Evolutionary conservation across 2,888 invertebrate genomes (phyloP), one percentile per base, ranked within the genome.

Genomic region (Parasteatoda lunata): DNA sequence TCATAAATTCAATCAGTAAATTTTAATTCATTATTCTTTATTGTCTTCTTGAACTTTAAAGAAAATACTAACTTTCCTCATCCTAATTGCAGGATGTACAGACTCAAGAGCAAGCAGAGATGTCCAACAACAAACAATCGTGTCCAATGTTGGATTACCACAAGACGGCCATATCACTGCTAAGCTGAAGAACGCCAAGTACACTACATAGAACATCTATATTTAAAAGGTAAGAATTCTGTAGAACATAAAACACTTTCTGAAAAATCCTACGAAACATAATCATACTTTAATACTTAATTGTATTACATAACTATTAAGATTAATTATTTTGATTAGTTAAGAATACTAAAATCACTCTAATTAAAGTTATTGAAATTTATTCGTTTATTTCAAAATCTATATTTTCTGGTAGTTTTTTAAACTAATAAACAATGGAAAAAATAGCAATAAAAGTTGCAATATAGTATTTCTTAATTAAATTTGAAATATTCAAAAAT

Each of bases 101-200:
- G 87, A 88, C 68, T 90, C 90, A 6, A 89, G 66, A 4, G 89
- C 84, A 30, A 89, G 84, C 8, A 89, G 64, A 45, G 80, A 83
- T 7, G 90, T 91, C 91, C 91, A 91, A 49, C 82, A 47, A 72
- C 90, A 91, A n/a, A 92, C 90, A 0, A 89, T 77, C 13, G 90
- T 81, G 86, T 92, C 92, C 49, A 92, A 79, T 45, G 89, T 89
- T 51, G 90, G 84, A 88, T 91, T 90, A 4, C 92, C 92, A 90
- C 92, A 92, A 6, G 91, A 91, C 3, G 92, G 92, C 90, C 91
- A 90, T 72, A 92, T 77, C 6, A 91, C 90, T 5, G 91, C 91
- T 7, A 90, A 66, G 73, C 90, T 90, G 84, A 91, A 91, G 13
- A 90, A 70, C 3, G 83, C 90, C 78, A 91, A 80, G 76, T 90